Base-by-base conservation (phyloP, 2,888 invertebrate genomes). In the Eristalinus aeneus region DNA sequence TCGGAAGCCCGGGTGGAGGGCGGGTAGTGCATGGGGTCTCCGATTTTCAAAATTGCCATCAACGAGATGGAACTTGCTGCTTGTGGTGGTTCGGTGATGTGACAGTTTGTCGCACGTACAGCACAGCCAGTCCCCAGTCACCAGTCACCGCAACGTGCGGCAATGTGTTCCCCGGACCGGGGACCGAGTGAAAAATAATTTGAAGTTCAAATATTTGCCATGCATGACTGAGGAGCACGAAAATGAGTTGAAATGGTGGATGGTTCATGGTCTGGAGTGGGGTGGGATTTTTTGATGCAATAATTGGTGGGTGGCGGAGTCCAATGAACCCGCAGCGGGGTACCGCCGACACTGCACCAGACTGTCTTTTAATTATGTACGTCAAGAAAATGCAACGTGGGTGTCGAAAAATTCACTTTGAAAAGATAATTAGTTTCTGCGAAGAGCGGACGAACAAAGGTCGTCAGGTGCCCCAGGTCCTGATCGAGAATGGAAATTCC, bases 201-300 rank as follows among this genome's bases (percentile, higher is more conserved):
- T 84, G 46, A 72, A 60, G 75, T 79, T 69, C 67, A 84, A 84
- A 84, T 60, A 84, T 84, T 84, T 79, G 71, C 75, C 65, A 63
- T 72, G 67, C 64, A 72, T 56, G 65, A 58, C 39, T 65, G 65
- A 65, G 53, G 46, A 39, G 79, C 54, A 79, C 34, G 72, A 64
- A 69, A 71, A 34, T 2, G 75, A 54, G 61, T 36, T 56, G 23
- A 56, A 56, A 23, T 1, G 46, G 2, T 46, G 46, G 16, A 16
- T 16, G 46, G 16, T 46, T 46, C n/a, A n/a, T n/a, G n/a, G n/a
- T n/a, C n/a, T n/a, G n/a, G 27, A 3, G 27, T 27, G 27, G 27
- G 27, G 2, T 27, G 2, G 2, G 2, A 3, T 36, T 31, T 27
- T 74, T 34, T 61, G 68, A 53, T 63, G 71, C 58, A 16, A 72